Conservation (phyloP, 2,113 vertebrate species). For the Megaceryle torquata region DNA sequence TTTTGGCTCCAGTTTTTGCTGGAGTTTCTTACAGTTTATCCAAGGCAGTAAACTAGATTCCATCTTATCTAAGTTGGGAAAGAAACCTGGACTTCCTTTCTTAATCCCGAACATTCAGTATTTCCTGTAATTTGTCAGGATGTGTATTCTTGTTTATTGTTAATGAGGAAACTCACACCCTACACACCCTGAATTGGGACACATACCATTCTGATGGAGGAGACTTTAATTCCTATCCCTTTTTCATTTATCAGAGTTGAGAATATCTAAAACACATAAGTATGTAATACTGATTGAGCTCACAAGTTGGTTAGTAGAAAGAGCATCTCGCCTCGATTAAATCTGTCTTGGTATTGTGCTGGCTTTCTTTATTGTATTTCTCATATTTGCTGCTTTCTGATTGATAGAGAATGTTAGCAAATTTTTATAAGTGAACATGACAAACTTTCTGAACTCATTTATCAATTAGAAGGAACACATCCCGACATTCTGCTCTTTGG, state of each 20-base stretch:
- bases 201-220: background rate
- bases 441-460: background rate
- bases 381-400: background rate
- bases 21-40: background rate
- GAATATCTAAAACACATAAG: background rate
- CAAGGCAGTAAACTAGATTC: background rate
- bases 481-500: background rate
- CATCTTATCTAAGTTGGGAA: background rate
- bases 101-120: background rate
- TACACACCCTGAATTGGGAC: background rate
- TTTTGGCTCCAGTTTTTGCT: background rate
- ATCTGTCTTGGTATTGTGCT: background rate
- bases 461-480: background rate
- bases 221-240: background rate
- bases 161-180: background rate
- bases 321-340: background rate
- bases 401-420: background rate
- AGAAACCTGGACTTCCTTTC: constrained; percentile 4
- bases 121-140: background rate
- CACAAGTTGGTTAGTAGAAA: background rate
- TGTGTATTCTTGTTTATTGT: background rate
- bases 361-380: background rate
- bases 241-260: background rate
- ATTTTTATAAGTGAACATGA: background rate
- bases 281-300: background rate